Evolutionary conservation across 2,797 vertebrate genomes (phyloP).

Genomic region (Enoplosus armatus): DNA sequence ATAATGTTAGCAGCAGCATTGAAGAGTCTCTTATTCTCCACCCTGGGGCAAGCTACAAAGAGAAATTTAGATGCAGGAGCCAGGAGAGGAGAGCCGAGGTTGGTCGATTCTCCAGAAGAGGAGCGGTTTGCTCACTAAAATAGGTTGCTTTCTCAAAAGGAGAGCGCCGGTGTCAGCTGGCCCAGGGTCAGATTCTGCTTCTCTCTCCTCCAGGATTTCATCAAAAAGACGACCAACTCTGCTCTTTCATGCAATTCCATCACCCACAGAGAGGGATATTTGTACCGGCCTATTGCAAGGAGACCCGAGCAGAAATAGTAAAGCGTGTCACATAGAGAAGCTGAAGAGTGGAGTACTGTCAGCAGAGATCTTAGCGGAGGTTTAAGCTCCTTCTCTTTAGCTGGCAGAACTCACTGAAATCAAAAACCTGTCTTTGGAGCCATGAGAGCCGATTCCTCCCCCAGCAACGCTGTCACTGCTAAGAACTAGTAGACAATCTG

Average conservation of each 20-base stretch:
- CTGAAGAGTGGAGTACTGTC: conserved; percentile 22
- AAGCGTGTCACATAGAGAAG: conserved; percentile 19
- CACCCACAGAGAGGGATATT: conserved; percentile 36
- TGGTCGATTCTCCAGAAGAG: conserved; percentile 36
- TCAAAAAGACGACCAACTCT: conserved; percentile 41
- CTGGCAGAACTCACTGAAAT: conserved; percentile 48
- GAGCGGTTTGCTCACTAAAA: conserved; percentile 52
- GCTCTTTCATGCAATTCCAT: conserved; percentile 38
- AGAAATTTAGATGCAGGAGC: conserved; percentile 53
- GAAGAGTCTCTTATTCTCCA: conserved; percentile 39
- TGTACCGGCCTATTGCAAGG: neutral
- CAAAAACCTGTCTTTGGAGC: conserved; percentile 43
- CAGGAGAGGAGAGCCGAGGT: conserved; percentile 42
- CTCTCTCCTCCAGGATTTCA: conserved; percentile 57
- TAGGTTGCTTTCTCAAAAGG: conserved; percentile 30
- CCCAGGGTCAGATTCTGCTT: conserved; percentile 48
- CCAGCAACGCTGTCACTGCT: conserved; percentile 20
- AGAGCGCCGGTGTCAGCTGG: conserved; percentile 45
- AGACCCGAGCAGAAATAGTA: conserved; percentile 43
- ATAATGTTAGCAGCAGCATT: conserved; percentile 23
- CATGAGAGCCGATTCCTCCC: conserved; percentile 30
- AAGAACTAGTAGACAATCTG: conserved; percentile 24
- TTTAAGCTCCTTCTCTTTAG: conserved; percentile 51
- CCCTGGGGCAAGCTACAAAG: conserved; percentile 54
- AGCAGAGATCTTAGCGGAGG: conserved; percentile 27